Evolutionary conservation across 2,888 invertebrate species (phyloP).

Genomic region (Chymomyza amoena): DNA sequence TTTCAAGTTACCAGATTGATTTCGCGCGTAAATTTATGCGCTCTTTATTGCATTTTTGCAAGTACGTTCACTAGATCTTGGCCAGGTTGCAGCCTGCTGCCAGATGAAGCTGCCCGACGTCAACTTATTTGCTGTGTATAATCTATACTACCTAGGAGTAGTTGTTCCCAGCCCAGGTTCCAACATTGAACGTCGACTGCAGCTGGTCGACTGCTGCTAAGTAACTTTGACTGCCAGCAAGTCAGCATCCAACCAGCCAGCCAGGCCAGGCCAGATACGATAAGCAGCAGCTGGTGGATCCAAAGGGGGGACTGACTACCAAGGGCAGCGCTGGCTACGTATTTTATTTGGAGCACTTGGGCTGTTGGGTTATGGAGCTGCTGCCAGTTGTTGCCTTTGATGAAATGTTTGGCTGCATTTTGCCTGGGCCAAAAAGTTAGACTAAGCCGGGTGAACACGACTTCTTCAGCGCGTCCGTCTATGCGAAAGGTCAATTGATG

Average conservation of each 20-base stretch:
- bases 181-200: constrained; percentile 39
- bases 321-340: constrained; percentile 35
- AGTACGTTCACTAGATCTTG: constrained; percentile 43
- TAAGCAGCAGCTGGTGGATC: constrained; percentile 19
- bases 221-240: constrained; percentile 22
- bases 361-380: neutral
- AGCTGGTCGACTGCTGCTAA: constrained; percentile 44
- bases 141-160: neutral
- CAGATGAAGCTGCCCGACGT: neutral
- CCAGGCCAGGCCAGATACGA: neutral
- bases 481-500: constrained; percentile 72
- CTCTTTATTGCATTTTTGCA: constrained; percentile 57
- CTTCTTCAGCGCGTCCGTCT: constrained; percentile 24
- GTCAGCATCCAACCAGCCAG: too few species aligned
- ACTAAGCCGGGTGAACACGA: constrained; percentile 45
- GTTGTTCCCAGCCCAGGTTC: constrained; percentile 49
- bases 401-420: constrained; percentile 45
- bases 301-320: neutral
- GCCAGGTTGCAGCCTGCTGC: neutral
- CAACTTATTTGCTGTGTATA: neutral
- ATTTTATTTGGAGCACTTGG: constrained; percentile 61
- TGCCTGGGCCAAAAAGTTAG: constrained; percentile 4
- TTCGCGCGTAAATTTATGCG: constrained; percentile 68
- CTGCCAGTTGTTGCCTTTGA: constrained; percentile 20
- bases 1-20: constrained; percentile 67